Percentiles rank a stretch among this genome's conserved stretches.
phyloP scores from a whole-genome alignment of 1,140 invertebrate genomes.

The Drosophila aff. region DNA sequence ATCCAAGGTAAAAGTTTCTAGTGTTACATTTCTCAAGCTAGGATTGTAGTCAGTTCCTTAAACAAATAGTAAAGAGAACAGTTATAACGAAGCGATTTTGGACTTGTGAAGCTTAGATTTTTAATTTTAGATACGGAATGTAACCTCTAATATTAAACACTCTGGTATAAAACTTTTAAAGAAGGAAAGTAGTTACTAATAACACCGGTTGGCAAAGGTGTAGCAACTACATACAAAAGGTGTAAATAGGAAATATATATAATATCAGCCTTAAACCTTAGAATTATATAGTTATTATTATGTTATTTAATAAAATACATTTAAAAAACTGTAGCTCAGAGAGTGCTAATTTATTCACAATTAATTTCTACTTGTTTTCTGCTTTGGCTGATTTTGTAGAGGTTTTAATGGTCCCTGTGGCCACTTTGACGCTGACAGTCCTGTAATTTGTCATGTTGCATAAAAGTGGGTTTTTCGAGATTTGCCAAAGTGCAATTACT shows the following conservation, averaged over 20 bases:
- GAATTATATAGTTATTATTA: too few species aligned
- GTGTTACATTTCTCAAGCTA: not conserved
- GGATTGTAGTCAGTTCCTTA: not conserved
- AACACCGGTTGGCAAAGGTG: too few species aligned
- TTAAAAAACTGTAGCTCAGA: too few species aligned
- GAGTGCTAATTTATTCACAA: not conserved
- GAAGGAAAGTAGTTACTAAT: not conserved
- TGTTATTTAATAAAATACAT: not conserved
- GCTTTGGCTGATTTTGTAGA: not conserved
- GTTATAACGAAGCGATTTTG: not conserved
- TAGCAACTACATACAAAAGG: too few species aligned
- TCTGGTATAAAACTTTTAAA: not conserved
- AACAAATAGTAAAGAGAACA: not conserved
- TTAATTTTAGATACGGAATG: not conserved
- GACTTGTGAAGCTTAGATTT: not conserved
- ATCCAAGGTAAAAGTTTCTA: constrained; percentile 1
- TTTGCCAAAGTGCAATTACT: constrained; percentile 19
- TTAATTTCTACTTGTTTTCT: not conserved
- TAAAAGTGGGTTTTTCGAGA: not conserved
- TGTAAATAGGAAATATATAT: too few species aligned
- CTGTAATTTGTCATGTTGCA: constrained; percentile 2
- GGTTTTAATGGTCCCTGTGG: not conserved
- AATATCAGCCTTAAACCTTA: too few species aligned
- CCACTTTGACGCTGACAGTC: constrained; percentile 17
- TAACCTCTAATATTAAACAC: not conserved